Base-by-base conservation (phyloP, 1,140 invertebrate species). In the Aradophagus sp. region DNA sequence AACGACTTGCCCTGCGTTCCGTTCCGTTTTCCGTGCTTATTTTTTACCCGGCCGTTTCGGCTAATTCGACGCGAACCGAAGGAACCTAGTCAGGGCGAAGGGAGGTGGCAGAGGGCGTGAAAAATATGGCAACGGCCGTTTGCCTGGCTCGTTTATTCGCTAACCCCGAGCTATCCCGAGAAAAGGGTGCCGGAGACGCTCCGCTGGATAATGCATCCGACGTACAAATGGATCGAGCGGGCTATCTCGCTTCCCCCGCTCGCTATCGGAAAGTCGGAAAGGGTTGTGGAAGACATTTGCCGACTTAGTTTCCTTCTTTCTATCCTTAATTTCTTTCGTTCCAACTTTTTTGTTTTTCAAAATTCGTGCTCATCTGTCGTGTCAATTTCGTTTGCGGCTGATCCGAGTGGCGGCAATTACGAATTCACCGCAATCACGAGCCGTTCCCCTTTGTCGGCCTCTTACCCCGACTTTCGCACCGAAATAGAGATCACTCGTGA, bases 121-220 rank as follows among this genome's bases (percentile, higher is more conserved):
- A 74, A 74, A 74, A 67, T 71, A 74, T 71, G 67, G 67, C 67
- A 59, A 74, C 68, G 63, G 67, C 62, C 67, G 58, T 74, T 74
- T 71, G 59, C 73, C 53, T 48, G 58, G 62, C 67, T 61, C 73
- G 73, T 74, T 74, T 74, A 70, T 74, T 74, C 68, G 67, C 67
- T 63, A 67, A 74, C 58, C 67, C 70, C 58, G 48, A 52, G 73
- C 67, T 36, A 71, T 74, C 66, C 58, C 38, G 20, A 29, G 31
- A 58, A 59, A 71, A 71, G 67, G 68, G 68, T 72, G 72, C 70
- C 45, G 56, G 34, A 74, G 66, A 69, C 66, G 61, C 45, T 66
- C 34, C 38, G 13, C 44, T 62, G 73, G 73, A 75, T 72, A 75
- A 75, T 75, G 68, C 73, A 72, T 68, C 73, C 32, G 38, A 55